Evolutionary conservation across 2,113 vertebrate genomes (phyloP).

Genomic region (Pholis gunnellus): DNA sequence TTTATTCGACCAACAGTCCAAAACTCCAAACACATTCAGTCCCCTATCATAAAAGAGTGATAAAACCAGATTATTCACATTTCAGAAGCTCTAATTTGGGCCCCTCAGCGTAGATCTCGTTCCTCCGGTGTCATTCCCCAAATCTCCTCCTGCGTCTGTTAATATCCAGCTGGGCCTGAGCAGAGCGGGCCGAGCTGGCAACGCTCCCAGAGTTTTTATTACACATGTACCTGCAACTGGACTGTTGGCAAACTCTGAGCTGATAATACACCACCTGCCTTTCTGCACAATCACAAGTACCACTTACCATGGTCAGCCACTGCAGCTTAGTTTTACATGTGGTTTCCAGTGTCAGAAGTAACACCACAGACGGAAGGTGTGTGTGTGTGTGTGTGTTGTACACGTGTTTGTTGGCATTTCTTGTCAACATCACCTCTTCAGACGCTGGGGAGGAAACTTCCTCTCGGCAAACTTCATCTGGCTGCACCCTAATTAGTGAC

Average conservation of each 20-base stretch:
- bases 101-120: neutral
- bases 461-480: constrained; percentile 66
- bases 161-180: constrained; percentile 44
- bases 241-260: constrained; percentile 46
- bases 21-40: neutral
- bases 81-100: neutral
- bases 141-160: constrained; percentile 29
- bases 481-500: constrained; percentile 73
- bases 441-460: constrained; percentile 53
- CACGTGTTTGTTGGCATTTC: constrained; percentile 22
- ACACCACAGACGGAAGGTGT: constrained; percentile 8
- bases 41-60: neutral
- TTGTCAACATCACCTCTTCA: constrained; percentile 56
- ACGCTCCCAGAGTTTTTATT: constrained; percentile 50
- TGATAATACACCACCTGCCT: constrained; percentile 47
- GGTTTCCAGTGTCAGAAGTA: constrained; percentile 32
- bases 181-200: constrained; percentile 48
- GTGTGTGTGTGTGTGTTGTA: neutral
- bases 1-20: neutral
- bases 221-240: constrained; percentile 52
- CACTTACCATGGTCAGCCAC: constrained; percentile 1
- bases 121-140: constrained; percentile 22
- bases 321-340: constrained; percentile 48
- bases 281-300: constrained; percentile 29
- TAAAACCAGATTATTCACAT: neutral